phyloP scores from a whole-genome alignment of 2,888 invertebrate genomes.

The Ophion costatus region DNA sequence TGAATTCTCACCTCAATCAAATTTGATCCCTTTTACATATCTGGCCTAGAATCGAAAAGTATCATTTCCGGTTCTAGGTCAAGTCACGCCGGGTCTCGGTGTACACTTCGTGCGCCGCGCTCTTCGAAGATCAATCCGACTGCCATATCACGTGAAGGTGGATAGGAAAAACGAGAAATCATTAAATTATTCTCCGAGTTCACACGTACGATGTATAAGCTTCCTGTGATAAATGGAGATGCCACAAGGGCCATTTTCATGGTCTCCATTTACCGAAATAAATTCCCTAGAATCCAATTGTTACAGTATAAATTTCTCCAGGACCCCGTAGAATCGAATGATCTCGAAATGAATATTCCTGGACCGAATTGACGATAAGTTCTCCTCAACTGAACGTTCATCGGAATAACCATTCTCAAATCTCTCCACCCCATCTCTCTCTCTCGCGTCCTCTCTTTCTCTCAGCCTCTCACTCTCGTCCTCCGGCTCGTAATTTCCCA shows the following conservation, averaged over 20 bases:
- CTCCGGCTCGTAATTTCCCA: neutral
- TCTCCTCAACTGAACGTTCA: neutral
- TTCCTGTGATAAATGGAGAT: neutral
- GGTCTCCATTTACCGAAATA: no score
- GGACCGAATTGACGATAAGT: neutral
- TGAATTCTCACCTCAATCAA: neutral
- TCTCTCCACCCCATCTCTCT: neutral
- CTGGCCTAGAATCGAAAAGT: slow-evolving; percentile 30
- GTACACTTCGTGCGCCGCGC: neutral
- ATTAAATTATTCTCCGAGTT: neutral
- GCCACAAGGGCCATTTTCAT: neutral
- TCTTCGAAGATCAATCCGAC: neutral
- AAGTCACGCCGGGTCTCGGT: neutral
- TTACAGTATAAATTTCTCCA: neutral
- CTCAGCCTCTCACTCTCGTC: neutral
- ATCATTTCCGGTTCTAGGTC: slow-evolving; percentile 15
- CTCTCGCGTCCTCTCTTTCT: neutral
- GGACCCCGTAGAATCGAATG: no score
- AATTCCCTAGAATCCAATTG: neutral
- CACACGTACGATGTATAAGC: neutral
- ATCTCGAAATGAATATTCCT: neutral
- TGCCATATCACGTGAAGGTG: neutral
- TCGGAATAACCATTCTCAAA: neutral
- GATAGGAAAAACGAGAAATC: neutral
- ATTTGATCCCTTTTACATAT: slow-evolving; percentile 9